Conservation (phyloP, 1,140 invertebrate genomes). For the Penaeus japonicus region DNA sequence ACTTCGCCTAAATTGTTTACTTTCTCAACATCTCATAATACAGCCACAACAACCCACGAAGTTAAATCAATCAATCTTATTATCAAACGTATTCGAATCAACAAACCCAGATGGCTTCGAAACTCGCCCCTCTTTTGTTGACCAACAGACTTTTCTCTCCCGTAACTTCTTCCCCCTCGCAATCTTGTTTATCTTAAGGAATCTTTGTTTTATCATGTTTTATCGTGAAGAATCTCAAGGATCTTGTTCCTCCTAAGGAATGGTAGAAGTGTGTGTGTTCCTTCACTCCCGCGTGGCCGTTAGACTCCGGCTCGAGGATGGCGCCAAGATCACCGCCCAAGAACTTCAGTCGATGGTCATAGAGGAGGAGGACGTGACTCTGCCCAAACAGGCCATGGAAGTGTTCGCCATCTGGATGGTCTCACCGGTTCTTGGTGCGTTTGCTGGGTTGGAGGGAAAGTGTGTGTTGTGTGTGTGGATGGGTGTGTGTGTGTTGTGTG, state of each 20-base stretch:
- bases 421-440: constrained; percentile 70
- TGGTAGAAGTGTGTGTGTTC: constrained; percentile 68
- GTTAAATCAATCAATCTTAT: too few relatives aligned
- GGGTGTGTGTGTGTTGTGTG: too few relatives aligned
- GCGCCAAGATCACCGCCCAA: constrained; percentile 66
- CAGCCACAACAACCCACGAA: too few relatives aligned
- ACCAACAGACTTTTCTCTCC: too few relatives aligned
- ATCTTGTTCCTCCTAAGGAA: neutral
- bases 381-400: constrained; percentile 68
- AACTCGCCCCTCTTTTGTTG: too few relatives aligned
- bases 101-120: too few relatives aligned
- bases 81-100: too few relatives aligned
- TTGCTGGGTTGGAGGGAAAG: neutral
- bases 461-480: too few relatives aligned
- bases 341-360: constrained; percentile 68
- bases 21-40: too few relatives aligned
- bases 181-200: too few relatives aligned
- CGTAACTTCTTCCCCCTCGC: neutral
- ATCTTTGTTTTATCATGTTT: too few relatives aligned
- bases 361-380: constrained; percentile 69
- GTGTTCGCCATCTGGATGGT: constrained; percentile 76
- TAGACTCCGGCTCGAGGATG: constrained; percentile 69
- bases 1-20: too few relatives aligned
- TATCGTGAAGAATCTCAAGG: neutral
- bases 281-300: constrained; percentile 70